phyloP scores from a whole-genome alignment of 2,888 invertebrate genomes.

The Pristionchus maxplancki region DNA sequence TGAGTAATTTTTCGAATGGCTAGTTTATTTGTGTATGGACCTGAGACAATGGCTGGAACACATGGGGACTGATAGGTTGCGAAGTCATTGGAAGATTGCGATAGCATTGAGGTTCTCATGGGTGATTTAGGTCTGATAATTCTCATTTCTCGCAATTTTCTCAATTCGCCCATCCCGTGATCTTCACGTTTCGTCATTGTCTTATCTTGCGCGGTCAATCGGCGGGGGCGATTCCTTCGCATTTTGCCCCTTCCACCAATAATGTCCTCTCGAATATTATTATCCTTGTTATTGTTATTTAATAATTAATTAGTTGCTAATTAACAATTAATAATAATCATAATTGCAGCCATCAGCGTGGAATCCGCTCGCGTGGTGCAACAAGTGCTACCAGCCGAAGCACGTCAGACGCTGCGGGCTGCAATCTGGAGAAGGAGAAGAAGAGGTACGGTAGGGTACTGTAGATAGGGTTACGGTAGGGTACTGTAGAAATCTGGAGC shows the following conservation, averaged over 20 bases:
- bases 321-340: not conserved
- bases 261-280: too few relatives aligned
- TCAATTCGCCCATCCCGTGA: not conserved
- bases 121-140: too few relatives aligned
- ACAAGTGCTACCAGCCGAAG: not conserved
- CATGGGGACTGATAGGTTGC: not conserved
- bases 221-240: not conserved
- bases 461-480: not conserved
- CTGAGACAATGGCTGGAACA: too few relatives aligned
- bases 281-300: too few relatives aligned
- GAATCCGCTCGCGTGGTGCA: constrained; percentile 43
- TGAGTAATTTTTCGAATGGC: too few relatives aligned
- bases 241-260: too few relatives aligned
- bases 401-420: not conserved
- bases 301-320: too few relatives aligned
- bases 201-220: not conserved
- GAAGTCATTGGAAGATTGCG: not conserved
- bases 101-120: too few relatives aligned
- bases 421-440: not conserved
- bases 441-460: not conserved
- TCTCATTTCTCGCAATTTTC: too few relatives aligned
- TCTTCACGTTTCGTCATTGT: not conserved
- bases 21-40: too few relatives aligned
- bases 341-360: not conserved
- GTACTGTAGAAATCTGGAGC: not conserved